Conservation (phyloP, 2,113 vertebrate species). For the Leptobrachium ailaonicum region DNA sequence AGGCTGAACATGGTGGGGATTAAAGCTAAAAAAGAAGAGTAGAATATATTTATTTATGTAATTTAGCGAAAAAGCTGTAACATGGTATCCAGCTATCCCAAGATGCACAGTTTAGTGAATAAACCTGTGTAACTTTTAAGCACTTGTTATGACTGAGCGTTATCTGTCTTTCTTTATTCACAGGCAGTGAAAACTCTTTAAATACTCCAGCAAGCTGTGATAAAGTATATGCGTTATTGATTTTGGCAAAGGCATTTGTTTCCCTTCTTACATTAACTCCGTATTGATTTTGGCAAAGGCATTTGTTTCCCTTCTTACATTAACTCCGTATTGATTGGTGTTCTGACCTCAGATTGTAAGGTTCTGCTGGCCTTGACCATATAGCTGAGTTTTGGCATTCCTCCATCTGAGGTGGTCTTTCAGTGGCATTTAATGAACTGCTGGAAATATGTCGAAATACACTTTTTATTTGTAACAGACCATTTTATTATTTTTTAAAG, state of each 20-base stretch:
- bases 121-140: not conserved
- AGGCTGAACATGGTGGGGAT: too few relatives aligned
- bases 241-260: constrained; percentile 65
- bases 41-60: too few relatives aligned
- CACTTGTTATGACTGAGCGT: not conserved
- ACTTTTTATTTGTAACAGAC: not conserved
- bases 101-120: too few relatives aligned
- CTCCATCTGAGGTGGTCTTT: constrained; percentile 42
- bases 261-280: constrained; percentile 65
- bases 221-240: constrained; percentile 58
- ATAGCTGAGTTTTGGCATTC: constrained; percentile 44
- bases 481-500: too few relatives aligned
- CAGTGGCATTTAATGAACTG: constrained; percentile 45
- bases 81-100: too few relatives aligned
- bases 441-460: constrained; percentile 12
- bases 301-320: constrained; percentile 67
- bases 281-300: constrained; percentile 62
- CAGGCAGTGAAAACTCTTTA: constrained; percentile 42
- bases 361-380: constrained; percentile 54
- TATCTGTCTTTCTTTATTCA: constrained; percentile 40
- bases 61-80: too few relatives aligned
- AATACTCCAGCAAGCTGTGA: constrained; percentile 52
- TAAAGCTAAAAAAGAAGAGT: too few relatives aligned
- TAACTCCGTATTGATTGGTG: constrained; percentile 61
- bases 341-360: constrained; percentile 55